Conservation (phyloP, 1,140 invertebrate species). For the Drosophila leontia region DNA sequence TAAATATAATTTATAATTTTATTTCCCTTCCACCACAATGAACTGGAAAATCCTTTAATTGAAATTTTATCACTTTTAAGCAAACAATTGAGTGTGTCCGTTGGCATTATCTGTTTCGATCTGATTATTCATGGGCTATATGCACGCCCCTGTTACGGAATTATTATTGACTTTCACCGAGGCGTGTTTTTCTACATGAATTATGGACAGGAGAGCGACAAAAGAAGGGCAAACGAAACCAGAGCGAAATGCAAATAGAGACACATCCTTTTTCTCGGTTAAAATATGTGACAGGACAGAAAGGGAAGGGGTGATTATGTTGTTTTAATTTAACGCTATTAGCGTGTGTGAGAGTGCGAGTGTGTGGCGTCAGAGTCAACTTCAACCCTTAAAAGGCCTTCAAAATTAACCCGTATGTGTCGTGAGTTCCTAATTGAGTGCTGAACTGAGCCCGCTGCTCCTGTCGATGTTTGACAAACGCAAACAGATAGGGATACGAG, state of each 20-base stretch:
- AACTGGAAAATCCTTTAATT: conserved; percentile 36
- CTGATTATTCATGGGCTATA: conserved; percentile 43
- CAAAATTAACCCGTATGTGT: conserved; percentile 34
- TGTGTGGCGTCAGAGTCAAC: conserved; percentile 31
- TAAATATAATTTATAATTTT: conserved; percentile 17
- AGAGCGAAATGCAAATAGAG: conserved; percentile 80
- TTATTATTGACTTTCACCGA: conserved; percentile 49
- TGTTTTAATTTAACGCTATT: conserved; percentile 84
- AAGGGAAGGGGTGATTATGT: conserved; percentile 66
- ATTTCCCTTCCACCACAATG: conserved; percentile 25
- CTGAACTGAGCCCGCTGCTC: conserved; percentile 20
- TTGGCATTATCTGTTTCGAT: conserved; percentile 22
- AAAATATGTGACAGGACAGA: conserved; percentile 66
- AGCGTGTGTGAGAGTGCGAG: conserved; percentile 37
- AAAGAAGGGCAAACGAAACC: conserved; percentile 49
- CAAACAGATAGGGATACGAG: conserved; percentile 57
- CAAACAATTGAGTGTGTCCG: conserved; percentile 18
- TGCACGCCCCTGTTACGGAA: conserved; percentile 28
- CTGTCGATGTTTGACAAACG: conserved; percentile 72
- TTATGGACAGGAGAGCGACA: conserved; percentile 56
- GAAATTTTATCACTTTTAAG: conserved; percentile 32
- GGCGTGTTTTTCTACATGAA: conserved; percentile 74
- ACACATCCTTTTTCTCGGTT: conserved; percentile 54
- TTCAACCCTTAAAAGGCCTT: conserved; percentile 40
- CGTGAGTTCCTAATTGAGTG: conserved; percentile 75